These are phyloP conservation scores for Sebastiscus albofasciatus DNA, from an alignment of 2,797 vertebrate species.

Conservation along the genomic window DNA sequence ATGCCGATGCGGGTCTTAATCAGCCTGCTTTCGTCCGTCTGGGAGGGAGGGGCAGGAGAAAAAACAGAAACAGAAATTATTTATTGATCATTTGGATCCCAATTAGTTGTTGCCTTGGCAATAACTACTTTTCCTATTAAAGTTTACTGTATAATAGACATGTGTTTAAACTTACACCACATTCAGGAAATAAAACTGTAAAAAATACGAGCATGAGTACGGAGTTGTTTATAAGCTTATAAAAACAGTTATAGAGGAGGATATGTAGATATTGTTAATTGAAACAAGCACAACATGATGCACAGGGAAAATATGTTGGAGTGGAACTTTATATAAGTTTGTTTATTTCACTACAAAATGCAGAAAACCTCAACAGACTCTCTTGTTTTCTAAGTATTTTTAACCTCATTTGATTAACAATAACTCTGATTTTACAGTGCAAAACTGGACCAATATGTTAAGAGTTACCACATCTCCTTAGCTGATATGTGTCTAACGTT, in stretches of 20 bases:
- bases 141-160: background rate
- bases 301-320: background rate
- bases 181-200: background rate
- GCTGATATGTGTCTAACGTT: background rate
- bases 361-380: background rate
- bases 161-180: background rate
- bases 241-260: background rate
- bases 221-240: background rate
- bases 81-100: background rate
- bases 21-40: constrained; percentile 91
- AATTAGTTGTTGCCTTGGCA: background rate
- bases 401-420: background rate
- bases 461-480: background rate
- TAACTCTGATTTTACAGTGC: background rate
- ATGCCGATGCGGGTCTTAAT: constrained; percentile 82
- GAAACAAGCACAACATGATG: background rate
- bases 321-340: background rate
- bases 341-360: background rate
- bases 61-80: background rate
- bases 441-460: background rate
- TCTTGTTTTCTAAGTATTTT: background rate
- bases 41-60: background rate
- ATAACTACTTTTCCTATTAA: background rate
- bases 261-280: background rate
- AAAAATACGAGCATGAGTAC: background rate